phyloP scores from a whole-genome alignment of 2,888 invertebrate genomes.

The Thereva nobilitata region DNA sequence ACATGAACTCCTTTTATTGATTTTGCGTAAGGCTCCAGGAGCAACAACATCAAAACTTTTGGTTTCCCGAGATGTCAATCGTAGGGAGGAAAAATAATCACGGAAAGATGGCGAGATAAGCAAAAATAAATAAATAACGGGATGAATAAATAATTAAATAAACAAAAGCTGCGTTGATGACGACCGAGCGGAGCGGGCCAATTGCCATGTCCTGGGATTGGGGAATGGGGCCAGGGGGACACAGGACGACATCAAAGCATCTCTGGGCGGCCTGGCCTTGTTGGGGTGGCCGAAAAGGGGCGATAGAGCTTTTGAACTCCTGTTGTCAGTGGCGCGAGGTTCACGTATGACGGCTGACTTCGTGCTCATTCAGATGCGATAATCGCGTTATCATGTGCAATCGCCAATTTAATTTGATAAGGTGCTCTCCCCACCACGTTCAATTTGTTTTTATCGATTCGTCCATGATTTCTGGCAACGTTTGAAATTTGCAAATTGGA shows the following conservation, averaged over 20 bases:
- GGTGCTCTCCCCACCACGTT: conserved; percentile 38
- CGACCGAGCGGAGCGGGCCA: neutral
- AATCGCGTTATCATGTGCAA: conserved; percentile 47
- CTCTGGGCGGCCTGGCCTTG: conserved; percentile 31
- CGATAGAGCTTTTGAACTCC: conserved; percentile 32
- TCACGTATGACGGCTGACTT: conserved; percentile 45
- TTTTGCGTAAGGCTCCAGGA: conserved; percentile 39
- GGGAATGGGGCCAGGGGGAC: neutral
- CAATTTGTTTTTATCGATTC: conserved; percentile 33
- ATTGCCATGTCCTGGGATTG: neutral
- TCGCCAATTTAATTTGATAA: conserved; percentile 47
- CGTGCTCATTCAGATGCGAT: conserved; percentile 45
- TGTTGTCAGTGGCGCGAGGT: conserved; percentile 24
- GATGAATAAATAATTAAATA: conserved; percentile 31
- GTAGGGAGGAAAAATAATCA: neutral
- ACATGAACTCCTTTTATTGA: conserved; percentile 42
- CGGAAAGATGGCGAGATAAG: conserved; percentile 9
- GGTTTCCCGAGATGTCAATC: conserved; percentile 24
- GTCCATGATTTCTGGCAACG: neutral
- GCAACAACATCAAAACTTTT: conserved; percentile 29
- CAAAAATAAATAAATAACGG: conserved; percentile 22
- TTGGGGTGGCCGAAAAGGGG: conserved; percentile 26
- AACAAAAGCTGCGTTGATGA: conserved; percentile 21
- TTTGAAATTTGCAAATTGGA: no score
- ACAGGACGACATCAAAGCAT: neutral